Conservation (phyloP, 2,113 vertebrate genomes). For the Genyomyrus donnyi region DNA sequence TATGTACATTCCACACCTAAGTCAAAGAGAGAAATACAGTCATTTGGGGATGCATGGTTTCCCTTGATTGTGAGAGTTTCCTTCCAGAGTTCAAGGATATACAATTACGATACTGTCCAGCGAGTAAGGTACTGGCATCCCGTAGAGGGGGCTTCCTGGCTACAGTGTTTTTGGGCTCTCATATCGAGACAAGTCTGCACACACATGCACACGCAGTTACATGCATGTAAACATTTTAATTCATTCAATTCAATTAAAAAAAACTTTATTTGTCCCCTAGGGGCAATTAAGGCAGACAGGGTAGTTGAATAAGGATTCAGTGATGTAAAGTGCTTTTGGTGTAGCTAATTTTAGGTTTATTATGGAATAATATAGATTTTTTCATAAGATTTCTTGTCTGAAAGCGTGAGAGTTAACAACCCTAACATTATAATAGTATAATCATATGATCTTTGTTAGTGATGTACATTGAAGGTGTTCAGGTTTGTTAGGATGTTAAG, state of each 20-base stretch:
- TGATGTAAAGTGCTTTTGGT: neutral
- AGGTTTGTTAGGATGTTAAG: neutral
- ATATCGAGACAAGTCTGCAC: no score
- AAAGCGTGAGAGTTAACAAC: neutral
- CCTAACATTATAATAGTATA: neutral
- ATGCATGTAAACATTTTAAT: no score
- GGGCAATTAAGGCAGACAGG: no score
- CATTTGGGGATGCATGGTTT: neutral
- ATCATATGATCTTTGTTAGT: neutral
- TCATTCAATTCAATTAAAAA: no score
- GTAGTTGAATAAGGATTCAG: no score
- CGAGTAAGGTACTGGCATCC: neutral
- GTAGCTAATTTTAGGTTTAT: neutral
- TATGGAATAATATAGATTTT: neutral
- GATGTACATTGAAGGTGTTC: neutral
- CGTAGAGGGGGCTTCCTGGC: neutral
- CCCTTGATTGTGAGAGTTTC: neutral
- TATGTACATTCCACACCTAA: neutral
- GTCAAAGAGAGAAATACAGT: neutral
- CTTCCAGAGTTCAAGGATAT: neutral
- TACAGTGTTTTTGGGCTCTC: neutral
- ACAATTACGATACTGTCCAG: neutral
- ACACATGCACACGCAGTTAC: no score
- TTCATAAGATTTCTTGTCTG: neutral
- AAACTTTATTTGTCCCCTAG: no score